Evolutionary conservation across 2,888 invertebrate species (phyloP).

Genomic region (Agrochola circellaris): DNA sequence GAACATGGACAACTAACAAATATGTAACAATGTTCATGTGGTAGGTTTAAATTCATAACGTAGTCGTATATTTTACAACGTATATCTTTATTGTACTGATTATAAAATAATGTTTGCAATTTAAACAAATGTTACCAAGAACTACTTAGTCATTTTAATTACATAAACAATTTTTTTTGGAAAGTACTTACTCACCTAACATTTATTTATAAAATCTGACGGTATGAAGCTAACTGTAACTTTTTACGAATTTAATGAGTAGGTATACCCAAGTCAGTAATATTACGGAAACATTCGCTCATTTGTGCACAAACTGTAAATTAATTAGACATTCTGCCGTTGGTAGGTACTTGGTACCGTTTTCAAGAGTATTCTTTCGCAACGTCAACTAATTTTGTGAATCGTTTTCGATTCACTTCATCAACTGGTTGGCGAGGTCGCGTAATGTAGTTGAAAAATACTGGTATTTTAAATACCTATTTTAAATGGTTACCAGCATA

Average conservation of each 20-base stretch:
- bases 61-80: background rate
- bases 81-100: background rate
- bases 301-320: constrained; percentile 39
- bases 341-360: constrained; percentile 11
- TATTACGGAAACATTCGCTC: constrained; percentile 18
- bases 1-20: background rate
- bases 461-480: constrained; percentile 26
- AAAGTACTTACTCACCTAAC: background rate
- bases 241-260: constrained; percentile 1
- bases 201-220: background rate
- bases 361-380: constrained; percentile 65
- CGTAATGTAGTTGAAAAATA: constrained; percentile 24
- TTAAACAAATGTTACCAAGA: background rate
- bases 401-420: constrained; percentile 70
- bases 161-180: background rate
- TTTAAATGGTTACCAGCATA: constrained; percentile 11
- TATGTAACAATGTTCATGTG: too few species aligned
- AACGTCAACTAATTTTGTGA: constrained; percentile 65
- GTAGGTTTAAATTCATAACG: background rate
- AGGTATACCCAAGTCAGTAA: background rate
- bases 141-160: background rate
- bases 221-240: background rate
- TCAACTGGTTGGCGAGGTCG: constrained; percentile 56
- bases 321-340: constrained; percentile 25
- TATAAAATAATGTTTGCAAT: background rate